These are phyloP conservation scores for Cosmopolites sordidus DNA, from an alignment of 2,888 invertebrate genomes.

Conservation along the genomic window DNA sequence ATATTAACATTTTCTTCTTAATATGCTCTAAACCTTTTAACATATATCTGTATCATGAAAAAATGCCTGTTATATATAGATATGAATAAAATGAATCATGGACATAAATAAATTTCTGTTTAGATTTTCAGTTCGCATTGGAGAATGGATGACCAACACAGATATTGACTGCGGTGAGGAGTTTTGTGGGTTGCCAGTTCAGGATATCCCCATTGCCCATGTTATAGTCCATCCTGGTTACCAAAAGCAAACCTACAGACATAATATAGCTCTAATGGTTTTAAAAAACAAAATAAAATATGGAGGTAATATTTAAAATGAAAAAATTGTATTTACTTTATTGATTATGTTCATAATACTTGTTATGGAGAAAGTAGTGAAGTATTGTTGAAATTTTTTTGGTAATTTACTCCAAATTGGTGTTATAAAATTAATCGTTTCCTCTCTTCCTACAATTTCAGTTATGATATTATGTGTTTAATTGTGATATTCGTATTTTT, in stretches of 20 bases:
- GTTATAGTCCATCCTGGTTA: slow-evolving; percentile 76
- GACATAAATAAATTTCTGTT: slow-evolving; percentile 2
- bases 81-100: too few species aligned
- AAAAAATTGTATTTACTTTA: too few species aligned
- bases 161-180: slow-evolving; percentile 72
- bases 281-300: slow-evolving; percentile 65
- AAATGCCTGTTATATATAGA: too few species aligned
- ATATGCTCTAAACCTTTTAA: too few species aligned
- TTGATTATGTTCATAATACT: background rate
- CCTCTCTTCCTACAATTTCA: background rate
- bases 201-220: slow-evolving; percentile 68
- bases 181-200: slow-evolving; percentile 69
- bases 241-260: slow-evolving; percentile 53
- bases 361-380: background rate
- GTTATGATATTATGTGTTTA: background rate
- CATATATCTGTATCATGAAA: too few species aligned
- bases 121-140: slow-evolving; percentile 68
- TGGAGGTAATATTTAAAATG: slow-evolving; percentile 60
- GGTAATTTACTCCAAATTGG: too few species aligned
- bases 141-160: slow-evolving; percentile 68
- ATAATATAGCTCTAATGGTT: slow-evolving; percentile 72
- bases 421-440: background rate
- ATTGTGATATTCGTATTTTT: background rate
- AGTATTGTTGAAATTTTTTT: background rate
- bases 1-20: too few species aligned